Conservation (phyloP, 2,797 vertebrate species). For the Bradypus variegatus region DNA sequence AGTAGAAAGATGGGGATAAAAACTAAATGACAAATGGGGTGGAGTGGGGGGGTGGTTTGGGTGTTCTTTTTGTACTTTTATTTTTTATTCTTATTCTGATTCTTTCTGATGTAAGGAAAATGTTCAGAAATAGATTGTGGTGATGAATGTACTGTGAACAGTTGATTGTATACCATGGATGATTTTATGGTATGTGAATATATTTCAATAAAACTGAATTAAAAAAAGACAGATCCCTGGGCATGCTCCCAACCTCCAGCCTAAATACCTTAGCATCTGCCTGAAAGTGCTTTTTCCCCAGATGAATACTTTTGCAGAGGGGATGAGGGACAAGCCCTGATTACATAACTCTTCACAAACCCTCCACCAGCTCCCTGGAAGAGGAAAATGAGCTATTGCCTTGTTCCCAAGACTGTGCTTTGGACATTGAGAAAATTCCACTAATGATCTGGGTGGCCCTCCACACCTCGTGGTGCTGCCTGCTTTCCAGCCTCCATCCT, state of each 20-base stretch:
- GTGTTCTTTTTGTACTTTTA: too few species aligned
- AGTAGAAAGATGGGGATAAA: too few species aligned
- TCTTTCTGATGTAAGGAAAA: too few species aligned
- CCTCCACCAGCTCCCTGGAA: not conserved
- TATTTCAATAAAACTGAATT: too few species aligned
- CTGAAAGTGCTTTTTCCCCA: not conserved
- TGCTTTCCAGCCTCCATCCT: not conserved
- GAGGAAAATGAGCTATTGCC: not conserved
- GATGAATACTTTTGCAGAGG: not conserved
- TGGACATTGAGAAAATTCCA: not conserved
- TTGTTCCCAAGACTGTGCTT: not conserved
- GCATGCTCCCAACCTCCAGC: not conserved
- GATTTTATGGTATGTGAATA: too few species aligned
- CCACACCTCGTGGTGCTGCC: not conserved
- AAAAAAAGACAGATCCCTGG: not conserved
- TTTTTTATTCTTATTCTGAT: too few species aligned
- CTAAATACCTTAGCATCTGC: not conserved
- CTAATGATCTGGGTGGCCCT: fast-evolving
- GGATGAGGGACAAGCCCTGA: not conserved
- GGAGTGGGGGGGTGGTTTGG: too few species aligned
- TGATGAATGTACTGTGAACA: too few species aligned
- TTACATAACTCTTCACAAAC: not conserved
- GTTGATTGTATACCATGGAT: too few species aligned
- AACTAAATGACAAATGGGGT: too few species aligned
- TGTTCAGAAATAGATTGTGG: too few species aligned